Base-by-base conservation (phyloP, 92 coral and sea anemone species). In the Zoanthus gigantus region DNA sequence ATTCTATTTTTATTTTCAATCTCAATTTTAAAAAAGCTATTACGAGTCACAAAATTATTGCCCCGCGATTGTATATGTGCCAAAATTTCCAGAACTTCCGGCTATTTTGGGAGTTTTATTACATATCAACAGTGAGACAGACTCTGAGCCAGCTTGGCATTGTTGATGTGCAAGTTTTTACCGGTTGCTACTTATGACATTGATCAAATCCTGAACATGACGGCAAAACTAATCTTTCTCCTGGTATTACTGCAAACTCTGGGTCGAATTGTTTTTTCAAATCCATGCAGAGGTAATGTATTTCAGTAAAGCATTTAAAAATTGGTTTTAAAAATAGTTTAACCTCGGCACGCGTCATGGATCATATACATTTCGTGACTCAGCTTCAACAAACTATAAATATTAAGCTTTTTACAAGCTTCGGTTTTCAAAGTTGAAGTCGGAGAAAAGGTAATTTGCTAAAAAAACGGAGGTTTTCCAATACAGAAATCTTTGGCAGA, bases 271-370 rank as follows among this genome's bases (percentile, higher is more conserved):
- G 74, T 69, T 11, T 34, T 17, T 12, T 69, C 74, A 69, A 69
- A 34, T 31, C 74, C 74, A 29, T 69, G 74, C 17, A 32, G 74
- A 69, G 74, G 74, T 69, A 69, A 69, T 30, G 74, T 69, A 12
- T 31, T 69, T 30, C 17, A 9, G 72, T 67, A 28, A 12, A 60
- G 18, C 3, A 2, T 63, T 23, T 69, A 23, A 37, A 37, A 37
- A 37, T 37, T 37, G 42, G 4, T 37, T 37, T 37, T 37, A 37
- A 37, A 37, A 69, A 69, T 9, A 29, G 30, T 30, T 69, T 69
- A 69, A 11, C 69, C 31, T 28, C 74, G 74, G 74, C 74, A 30
- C 46, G 46, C 74, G 74, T 69, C 74, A 23, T 30, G 42, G 74
- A 69, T 69, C 30, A 69, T 23, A 4, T 69, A 69, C 16, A 15